Percentiles rank a stretch among this genome's conserved stretches.
Evolutionary conservation across 2,797 vertebrate species (phyloP).

Genomic region (Phylloscopus collybita): DNA sequence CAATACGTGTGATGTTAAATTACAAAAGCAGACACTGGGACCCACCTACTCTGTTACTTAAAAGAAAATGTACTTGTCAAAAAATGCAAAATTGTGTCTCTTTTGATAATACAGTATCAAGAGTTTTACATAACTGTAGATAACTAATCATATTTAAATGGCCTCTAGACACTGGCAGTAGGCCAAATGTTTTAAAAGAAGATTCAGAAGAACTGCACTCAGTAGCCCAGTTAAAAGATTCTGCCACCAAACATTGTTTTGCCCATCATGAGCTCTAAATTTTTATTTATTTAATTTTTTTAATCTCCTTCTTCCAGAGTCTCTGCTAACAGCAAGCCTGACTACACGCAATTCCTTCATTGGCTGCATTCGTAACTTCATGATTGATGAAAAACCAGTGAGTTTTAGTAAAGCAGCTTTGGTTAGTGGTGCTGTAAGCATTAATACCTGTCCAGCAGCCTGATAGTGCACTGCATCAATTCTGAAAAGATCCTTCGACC

Average conservation of each 20-base stretch:
- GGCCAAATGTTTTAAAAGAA: not conserved
- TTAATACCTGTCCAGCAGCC: slow-evolving; percentile 87
- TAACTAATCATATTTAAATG: not conserved
- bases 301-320: slow-evolving; percentile 76
- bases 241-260: not conserved
- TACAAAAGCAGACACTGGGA: not conserved
- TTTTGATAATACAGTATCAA: not conserved
- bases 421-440: slow-evolving; percentile 89
- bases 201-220: not conserved
- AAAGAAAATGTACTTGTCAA: not conserved
- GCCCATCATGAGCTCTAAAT: not conserved
- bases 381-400: slow-evolving; percentile 84
- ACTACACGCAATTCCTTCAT: slow-evolving; percentile 82
- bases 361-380: slow-evolving; percentile 91
- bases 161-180: not conserved
- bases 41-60: not conserved
- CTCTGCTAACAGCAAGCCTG: slow-evolving; percentile 81
- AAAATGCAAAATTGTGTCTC: not conserved
- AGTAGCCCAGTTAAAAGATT: not conserved
- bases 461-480: slow-evolving; percentile 52
- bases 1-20: not conserved
- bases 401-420: slow-evolving; percentile 88
- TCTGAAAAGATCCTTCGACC: not conserved
- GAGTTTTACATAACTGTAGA: not conserved
- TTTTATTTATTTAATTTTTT: not conserved